Evolutionary conservation across 23 tunicate genomes (phyloP).

Genomic region (Diplosoma virens): DNA sequence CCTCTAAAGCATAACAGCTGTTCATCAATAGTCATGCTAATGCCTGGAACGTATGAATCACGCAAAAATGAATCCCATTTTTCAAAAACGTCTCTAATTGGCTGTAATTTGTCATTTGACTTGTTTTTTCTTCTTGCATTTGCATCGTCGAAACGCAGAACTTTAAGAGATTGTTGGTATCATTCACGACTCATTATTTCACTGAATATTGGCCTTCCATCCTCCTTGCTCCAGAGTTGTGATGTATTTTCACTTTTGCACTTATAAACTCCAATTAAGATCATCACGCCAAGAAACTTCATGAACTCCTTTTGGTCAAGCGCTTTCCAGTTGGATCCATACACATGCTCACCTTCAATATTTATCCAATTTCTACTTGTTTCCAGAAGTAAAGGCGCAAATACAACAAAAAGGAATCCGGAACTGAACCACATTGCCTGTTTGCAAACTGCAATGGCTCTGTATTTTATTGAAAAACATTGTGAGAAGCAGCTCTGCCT

Average conservation of each 20-base stretch:
- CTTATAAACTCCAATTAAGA: slow-evolving; percentile 22
- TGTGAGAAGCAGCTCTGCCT: too few relatives aligned
- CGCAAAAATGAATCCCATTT: slow-evolving; percentile 21
- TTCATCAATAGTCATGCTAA: slow-evolving; percentile 23
- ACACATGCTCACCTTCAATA: too few relatives aligned
- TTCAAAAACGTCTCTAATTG: slow-evolving; percentile 28
- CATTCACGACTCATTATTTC: slow-evolving; percentile 17
- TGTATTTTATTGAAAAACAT: too few relatives aligned
- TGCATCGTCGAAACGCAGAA: slow-evolving; percentile 29
- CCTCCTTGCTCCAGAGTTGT: slow-evolving; percentile 32
- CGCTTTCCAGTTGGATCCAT: too few relatives aligned
- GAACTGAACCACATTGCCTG: too few relatives aligned
- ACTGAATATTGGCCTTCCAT: slow-evolving; percentile 23
- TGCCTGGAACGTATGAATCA: slow-evolving; percentile 33
- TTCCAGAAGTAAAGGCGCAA: too few relatives aligned
- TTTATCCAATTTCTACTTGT: too few relatives aligned
- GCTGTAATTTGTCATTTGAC: slow-evolving; percentile 31
- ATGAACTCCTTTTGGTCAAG: too few relatives aligned
- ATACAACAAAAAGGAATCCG: too few relatives aligned
- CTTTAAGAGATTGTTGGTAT: slow-evolving; percentile 23
- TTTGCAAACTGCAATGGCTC: too few relatives aligned
- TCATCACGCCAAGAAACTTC: slow-evolving; percentile 19
- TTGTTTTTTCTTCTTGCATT: slow-evolving; percentile 23
- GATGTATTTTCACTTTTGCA: slow-evolving; percentile 16
- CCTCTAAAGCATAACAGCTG: slow-evolving; percentile 26